Conservation (phyloP, 2,888 invertebrate species). For the Drosophila algonquin region DNA sequence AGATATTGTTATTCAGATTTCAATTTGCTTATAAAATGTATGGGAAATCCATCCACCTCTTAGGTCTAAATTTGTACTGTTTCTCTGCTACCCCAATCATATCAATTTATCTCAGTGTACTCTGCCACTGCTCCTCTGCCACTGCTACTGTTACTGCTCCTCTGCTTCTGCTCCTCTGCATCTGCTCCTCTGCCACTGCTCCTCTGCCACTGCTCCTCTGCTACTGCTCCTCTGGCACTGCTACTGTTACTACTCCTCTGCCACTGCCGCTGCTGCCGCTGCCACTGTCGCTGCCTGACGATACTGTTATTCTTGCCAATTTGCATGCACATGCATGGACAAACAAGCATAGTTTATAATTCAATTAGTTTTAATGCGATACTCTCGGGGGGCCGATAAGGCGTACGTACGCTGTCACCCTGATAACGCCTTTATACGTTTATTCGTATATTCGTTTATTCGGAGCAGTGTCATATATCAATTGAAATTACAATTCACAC, state of each 20-base stretch:
- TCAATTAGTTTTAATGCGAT: constrained; percentile 73
- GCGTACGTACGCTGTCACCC: constrained; percentile 27
- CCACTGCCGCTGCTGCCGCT: background rate
- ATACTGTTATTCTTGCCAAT: constrained; percentile 18
- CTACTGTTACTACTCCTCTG: background rate
- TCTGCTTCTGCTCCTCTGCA: background rate
- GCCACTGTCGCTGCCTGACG: background rate
- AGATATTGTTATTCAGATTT: too few relatives aligned
- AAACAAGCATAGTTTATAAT: constrained; percentile 56
- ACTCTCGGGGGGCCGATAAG: constrained; percentile 33
- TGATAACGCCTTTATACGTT: constrained; percentile 41
- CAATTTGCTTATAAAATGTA: too few relatives aligned
- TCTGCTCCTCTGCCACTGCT: constrained; percentile 1
- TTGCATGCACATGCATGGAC: constrained; percentile 42
- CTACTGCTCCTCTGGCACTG: background rate
- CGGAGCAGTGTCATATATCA: constrained; percentile 32
- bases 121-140: background rate
- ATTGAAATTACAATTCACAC: constrained; percentile 15
- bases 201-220: background rate
- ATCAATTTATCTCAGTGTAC: constrained; percentile 11
- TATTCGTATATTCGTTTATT: constrained; percentile 19
- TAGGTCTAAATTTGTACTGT: too few relatives aligned
- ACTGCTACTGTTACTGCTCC: too few relatives aligned
- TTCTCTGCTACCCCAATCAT: background rate
- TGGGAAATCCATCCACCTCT: too few relatives aligned